Evolutionary conservation across 2,113 vertebrate species (phyloP).

Genomic region (Psettodes erumei): DNA sequence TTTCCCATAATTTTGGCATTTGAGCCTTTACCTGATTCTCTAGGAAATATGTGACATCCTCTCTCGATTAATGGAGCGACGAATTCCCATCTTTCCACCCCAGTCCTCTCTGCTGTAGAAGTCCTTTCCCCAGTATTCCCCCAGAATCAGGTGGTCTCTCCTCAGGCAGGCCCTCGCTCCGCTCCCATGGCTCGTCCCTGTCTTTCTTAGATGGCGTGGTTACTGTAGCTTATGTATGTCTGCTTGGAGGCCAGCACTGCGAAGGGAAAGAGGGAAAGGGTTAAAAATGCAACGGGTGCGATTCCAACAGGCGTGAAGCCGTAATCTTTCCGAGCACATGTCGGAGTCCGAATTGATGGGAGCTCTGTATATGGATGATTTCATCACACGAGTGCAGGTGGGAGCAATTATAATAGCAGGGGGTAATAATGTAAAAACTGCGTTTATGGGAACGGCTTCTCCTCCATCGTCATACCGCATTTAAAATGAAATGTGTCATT

Average conservation of each 20-base stretch:
- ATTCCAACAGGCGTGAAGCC: slow-evolving; percentile 27
- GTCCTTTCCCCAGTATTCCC: slow-evolving; percentile 39
- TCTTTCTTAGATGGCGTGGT: slow-evolving; percentile 93
- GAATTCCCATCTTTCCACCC: slow-evolving; percentile 67
- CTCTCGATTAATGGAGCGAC: slow-evolving; percentile 47
- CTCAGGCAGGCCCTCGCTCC: slow-evolving; percentile 38
- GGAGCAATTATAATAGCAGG: slow-evolving; percentile 37
- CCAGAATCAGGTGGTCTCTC: slow-evolving; percentile 59
- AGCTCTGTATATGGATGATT: slow-evolving; percentile 47
- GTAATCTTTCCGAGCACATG: slow-evolving; percentile 17
- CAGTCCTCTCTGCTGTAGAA: slow-evolving; percentile 42
- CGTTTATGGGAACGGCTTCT: slow-evolving; percentile 2
- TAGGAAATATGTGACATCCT: slow-evolving; percentile 70
- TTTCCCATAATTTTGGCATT: slow-evolving; percentile 54
- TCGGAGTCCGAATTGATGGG: slow-evolving; percentile 33
- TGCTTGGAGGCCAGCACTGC: slow-evolving; percentile 93
- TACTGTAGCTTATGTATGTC: slow-evolving; percentile 97
- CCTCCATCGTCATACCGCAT: background rate
- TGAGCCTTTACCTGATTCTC: slow-evolving; percentile 55
- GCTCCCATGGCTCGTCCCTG: slow-evolving; percentile 34
- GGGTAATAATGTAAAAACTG: slow-evolving; percentile 3
- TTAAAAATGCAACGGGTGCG: slow-evolving; percentile 34
- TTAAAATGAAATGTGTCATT: background rate
- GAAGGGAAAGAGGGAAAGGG: slow-evolving; percentile 48
- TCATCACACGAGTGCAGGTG: slow-evolving; percentile 36